phyloP scores from a whole-genome alignment of 2,888 invertebrate species.

The Opisthograptis luteolata region DNA sequence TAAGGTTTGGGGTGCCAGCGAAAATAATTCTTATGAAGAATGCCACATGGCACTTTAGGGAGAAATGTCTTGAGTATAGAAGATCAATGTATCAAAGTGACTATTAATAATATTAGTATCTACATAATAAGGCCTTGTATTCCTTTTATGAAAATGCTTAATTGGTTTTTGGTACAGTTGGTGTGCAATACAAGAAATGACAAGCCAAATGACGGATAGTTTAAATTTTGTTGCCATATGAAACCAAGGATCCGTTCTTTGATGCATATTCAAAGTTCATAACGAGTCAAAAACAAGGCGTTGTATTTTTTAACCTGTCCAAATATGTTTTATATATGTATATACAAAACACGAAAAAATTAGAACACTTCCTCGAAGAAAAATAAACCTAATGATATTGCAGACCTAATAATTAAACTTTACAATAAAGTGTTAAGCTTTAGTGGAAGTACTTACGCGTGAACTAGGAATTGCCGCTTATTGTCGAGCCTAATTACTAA shows the following conservation, averaged over 20 bases:
- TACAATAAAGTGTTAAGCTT: not conserved
- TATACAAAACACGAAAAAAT: not conserved
- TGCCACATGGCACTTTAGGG: constrained; percentile 32
- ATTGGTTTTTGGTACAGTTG: too few relatives aligned
- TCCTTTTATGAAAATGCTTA: too few relatives aligned
- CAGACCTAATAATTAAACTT: not conserved
- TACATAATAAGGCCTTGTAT: not conserved
- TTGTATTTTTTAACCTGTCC: too few relatives aligned
- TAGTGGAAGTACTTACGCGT: not conserved
- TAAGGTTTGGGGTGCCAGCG: too few relatives aligned
- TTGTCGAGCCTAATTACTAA: constrained; percentile 4
- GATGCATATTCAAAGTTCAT: too few relatives aligned
- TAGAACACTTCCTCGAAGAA: not conserved
- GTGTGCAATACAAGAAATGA: too few relatives aligned
- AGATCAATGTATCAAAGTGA: constrained; percentile 4
- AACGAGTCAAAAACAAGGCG: too few relatives aligned
- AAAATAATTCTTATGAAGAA: constrained; percentile 3
- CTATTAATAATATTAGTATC: constrained; percentile 12
- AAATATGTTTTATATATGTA: too few relatives aligned
- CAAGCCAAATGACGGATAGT: too few relatives aligned
- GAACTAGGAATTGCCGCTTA: not conserved
- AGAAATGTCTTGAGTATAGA: constrained; percentile 21
- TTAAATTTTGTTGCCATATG: too few relatives aligned
- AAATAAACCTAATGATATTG: not conserved
- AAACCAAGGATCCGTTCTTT: too few relatives aligned